These are phyloP conservation scores for Elysia chlorotica DNA, from an alignment of 1,140 invertebrate genomes.

Conservation along the genomic window DNA sequence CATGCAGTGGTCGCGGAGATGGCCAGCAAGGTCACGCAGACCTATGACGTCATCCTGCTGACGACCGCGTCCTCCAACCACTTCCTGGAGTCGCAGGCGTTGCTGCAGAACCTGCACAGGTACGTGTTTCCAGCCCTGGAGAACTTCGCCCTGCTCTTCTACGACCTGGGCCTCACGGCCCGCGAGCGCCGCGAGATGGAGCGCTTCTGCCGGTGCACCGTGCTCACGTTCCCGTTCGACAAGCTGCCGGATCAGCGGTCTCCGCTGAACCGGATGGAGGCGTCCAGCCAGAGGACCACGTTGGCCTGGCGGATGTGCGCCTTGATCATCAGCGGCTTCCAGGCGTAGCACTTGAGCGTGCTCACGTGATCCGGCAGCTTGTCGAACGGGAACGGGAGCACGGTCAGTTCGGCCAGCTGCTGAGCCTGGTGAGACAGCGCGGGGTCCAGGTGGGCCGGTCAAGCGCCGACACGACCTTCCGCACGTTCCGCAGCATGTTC, in stretches of 20 bases:
- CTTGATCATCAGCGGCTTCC: constrained; percentile 6
- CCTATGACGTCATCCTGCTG: constrained; percentile 4
- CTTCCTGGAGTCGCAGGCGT: constrained; percentile 11
- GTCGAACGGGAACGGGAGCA: too few species aligned
- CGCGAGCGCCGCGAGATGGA: background rate
- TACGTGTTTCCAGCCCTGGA: constrained; percentile 4
- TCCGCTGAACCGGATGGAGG: constrained; percentile 12
- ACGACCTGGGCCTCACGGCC: constrained; percentile 3
- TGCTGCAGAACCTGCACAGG: constrained; percentile 6
- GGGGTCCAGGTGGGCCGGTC: background rate
- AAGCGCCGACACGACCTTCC: background rate
- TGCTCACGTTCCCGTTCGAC: constrained; percentile 11
- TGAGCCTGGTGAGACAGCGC: background rate
- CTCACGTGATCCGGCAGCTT: too few species aligned
- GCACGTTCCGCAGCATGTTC: constrained; percentile 6
- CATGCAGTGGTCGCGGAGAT: background rate
- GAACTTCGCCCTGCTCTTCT: constrained; percentile 4
- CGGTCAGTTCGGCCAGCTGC: too few species aligned
- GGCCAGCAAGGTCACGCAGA: background rate
- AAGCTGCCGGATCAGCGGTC: constrained; percentile 10
- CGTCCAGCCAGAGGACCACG: background rate
- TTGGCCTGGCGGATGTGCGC: constrained; percentile 7
- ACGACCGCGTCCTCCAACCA: constrained; percentile 18
- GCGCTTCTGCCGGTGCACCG: constrained; percentile 3
- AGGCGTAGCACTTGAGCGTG: background rate